A percentile compares a stretch with the other conserved stretches of the same genome.
phyloP scores from a whole-genome alignment of 2,888 invertebrate species.

The Drosophila gaucha region DNA sequence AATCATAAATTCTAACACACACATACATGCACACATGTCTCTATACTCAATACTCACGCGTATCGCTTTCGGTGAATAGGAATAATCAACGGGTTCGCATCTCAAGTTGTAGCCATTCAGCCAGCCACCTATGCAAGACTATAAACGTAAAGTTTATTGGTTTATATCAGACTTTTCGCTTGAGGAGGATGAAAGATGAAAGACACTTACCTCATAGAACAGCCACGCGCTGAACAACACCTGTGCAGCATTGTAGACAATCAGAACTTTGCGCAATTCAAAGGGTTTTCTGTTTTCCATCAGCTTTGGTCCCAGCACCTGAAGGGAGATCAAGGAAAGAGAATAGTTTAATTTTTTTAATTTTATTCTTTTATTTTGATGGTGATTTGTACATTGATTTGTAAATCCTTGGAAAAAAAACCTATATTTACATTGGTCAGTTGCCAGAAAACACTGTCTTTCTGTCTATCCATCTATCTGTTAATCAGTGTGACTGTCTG shows the following conservation, averaged over 20 bases:
- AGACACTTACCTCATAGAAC: constrained; percentile 85
- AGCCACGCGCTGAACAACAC: constrained; percentile 86
- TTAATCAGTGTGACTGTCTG: too few relatives aligned
- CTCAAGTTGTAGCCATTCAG: constrained; percentile 89
- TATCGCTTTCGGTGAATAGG: constrained; percentile 88
- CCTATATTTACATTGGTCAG: too few relatives aligned
- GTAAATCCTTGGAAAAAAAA: not conserved
- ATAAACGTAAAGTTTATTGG: constrained; percentile 42
- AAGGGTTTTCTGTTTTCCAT: constrained; percentile 95
- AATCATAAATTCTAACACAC: constrained; percentile 13
- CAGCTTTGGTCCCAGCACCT: constrained; percentile 90
- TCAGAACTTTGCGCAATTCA: constrained; percentile 89
- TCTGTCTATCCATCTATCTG: too few relatives aligned
- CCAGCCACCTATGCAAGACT: constrained; percentile 89
- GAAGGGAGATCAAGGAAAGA: constrained; percentile 20
- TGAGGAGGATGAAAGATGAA: too few relatives aligned
- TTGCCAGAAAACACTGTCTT: too few relatives aligned
- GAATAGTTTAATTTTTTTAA: not conserved
- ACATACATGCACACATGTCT: constrained; percentile 1
- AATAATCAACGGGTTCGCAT: constrained; percentile 94
- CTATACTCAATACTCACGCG: constrained; percentile 86
- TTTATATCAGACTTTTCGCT: not conserved
- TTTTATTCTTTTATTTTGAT: not conserved
- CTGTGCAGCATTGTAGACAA: constrained; percentile 94
- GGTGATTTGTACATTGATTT: not conserved